These are phyloP conservation scores for Rhineura floridana DNA, from an alignment of 2,113 vertebrate genomes.

Conservation along the genomic window DNA sequence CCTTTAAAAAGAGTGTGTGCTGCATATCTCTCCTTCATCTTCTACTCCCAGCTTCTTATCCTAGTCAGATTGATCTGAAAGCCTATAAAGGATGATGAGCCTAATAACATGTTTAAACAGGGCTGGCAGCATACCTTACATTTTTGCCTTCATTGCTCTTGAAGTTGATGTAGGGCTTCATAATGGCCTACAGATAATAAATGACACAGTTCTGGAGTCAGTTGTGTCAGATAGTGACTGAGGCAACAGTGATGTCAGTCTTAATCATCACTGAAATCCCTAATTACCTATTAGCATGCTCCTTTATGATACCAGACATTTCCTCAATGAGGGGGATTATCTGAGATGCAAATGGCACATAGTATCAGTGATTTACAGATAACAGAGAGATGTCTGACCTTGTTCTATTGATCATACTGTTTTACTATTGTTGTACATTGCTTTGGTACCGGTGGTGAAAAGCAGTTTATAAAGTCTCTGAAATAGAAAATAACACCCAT, in stretches of 20 bases:
- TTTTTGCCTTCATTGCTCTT: conserved; percentile 4
- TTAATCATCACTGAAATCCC: not conserved
- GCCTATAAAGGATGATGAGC: not conserved
- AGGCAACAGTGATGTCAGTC: conserved; percentile 4
- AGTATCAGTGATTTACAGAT: not conserved
- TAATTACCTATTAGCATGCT: not conserved
- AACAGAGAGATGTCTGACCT: not conserved
- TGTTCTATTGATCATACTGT: no score
- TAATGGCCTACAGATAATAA: conserved; percentile 6
- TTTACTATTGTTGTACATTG: no score
- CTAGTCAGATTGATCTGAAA: not conserved
- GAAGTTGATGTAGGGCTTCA: not conserved
- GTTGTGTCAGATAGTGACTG: not conserved
- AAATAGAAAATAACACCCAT: no score
- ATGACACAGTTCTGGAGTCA: not conserved
- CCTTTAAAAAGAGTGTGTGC: not conserved
- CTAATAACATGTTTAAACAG: conserved; percentile 24
- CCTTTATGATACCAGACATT: accelerated
- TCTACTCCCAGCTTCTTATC: not conserved
- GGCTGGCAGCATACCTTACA: not conserved
- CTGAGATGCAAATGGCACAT: not conserved
- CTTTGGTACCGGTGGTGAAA: no score
- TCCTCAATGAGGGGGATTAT: not conserved
- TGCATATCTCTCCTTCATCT: not conserved
- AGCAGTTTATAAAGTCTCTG: no score